Evolutionary conservation across 2,113 vertebrate species (phyloP).

Genomic region (Talpa occidentalis): DNA sequence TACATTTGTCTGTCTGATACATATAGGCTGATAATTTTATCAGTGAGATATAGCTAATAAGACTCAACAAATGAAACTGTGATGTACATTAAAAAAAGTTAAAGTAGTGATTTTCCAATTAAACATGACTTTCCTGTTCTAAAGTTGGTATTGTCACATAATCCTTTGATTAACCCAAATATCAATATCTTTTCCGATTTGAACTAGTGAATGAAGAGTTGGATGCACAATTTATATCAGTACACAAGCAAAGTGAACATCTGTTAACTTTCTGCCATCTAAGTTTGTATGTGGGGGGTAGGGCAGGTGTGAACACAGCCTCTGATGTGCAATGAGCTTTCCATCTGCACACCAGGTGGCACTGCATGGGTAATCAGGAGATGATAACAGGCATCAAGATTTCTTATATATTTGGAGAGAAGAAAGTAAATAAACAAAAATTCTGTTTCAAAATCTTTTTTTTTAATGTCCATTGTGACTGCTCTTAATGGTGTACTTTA

Average conservation of each 20-base stretch:
- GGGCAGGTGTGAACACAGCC: conserved; percentile 84
- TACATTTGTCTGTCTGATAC: too few relatives aligned
- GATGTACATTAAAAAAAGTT: not conserved
- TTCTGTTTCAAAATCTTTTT: not conserved
- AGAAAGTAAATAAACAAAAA: conserved; percentile 79
- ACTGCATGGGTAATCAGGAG: conserved; percentile 86
- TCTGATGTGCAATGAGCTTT: conserved; percentile 84
- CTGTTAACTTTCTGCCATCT: conserved; percentile 85
- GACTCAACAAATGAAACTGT: not conserved
- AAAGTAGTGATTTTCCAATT: conserved; percentile 63
- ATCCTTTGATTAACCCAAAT: conserved; percentile 75
- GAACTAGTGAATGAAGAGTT: conserved; percentile 85
- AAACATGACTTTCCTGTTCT: conserved; percentile 62
- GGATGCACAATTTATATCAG: conserved; percentile 79
- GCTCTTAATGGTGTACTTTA: not conserved
- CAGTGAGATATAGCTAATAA: not conserved
- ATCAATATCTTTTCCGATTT: conserved; percentile 81
- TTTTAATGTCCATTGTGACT: not conserved
- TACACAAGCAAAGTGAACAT: conserved; percentile 87
- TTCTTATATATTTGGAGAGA: conserved; percentile 81
- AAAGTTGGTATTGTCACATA: conserved; percentile 71
- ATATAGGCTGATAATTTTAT: not conserved
- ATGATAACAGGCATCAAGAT: conserved; percentile 81
- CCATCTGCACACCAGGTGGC: conserved; percentile 87
- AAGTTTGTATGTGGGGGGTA: conserved; percentile 81